Conservation (phyloP, 2,797 vertebrate genomes). For the Rhinella marina region DNA sequence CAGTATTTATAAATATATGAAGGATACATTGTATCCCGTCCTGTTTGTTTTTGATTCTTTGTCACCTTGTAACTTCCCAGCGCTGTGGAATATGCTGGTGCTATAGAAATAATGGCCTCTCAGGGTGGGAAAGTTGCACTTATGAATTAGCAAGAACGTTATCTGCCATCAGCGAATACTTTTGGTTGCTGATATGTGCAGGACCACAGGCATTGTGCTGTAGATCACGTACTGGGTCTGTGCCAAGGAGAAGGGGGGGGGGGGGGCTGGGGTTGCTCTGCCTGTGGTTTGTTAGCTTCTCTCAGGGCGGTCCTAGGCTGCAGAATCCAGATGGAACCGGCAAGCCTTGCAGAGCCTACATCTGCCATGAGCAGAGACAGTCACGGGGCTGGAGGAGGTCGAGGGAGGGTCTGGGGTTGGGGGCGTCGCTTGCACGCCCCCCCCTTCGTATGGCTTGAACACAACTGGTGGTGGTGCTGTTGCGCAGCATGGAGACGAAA, state of each 20-base stretch:
- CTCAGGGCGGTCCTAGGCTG: slow-evolving; percentile 39
- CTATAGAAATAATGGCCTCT: neutral
- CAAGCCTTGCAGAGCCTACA: neutral
- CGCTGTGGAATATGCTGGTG: neutral
- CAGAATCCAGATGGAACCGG: slow-evolving; percentile 53
- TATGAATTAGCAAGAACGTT: too few species aligned
- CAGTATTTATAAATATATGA: too few species aligned
- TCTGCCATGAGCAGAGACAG: slow-evolving; percentile 58
- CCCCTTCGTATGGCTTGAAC: neutral
- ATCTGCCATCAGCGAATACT: too few species aligned
- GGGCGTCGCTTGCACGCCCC: neutral
- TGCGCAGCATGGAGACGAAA: neutral
- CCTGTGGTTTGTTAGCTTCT: slow-evolving; percentile 10
- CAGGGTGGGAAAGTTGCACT: too few species aligned
- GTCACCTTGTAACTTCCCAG: too few species aligned
- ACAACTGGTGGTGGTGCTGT: neutral
- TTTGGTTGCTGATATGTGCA: neutral
- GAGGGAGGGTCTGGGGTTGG: neutral
- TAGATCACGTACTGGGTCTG: slow-evolving; percentile 24
- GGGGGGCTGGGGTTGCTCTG: neutral
- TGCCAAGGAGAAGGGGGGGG: neutral
- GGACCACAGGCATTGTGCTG: slow-evolving; percentile 13
- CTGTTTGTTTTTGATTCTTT: neutral
- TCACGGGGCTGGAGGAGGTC: neutral
- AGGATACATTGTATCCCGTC: neutral